These are phyloP conservation scores for Pterois miles DNA, from an alignment of 2,797 vertebrate species.

Conservation along the genomic window DNA sequence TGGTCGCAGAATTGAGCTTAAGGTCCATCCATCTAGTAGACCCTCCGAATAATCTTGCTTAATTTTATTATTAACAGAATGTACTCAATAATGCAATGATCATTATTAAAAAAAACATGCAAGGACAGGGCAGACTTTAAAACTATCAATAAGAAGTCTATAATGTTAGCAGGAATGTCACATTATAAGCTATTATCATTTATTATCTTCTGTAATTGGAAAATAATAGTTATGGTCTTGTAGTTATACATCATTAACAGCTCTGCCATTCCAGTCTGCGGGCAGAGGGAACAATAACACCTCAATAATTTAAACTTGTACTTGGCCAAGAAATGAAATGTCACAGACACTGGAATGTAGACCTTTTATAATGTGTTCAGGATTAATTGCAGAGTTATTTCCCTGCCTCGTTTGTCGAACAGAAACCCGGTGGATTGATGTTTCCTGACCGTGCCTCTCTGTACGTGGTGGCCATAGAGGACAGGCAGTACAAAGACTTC, in stretches of 20 bases:
- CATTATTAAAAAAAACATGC: no score
- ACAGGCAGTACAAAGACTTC: slow-evolving; percentile 99
- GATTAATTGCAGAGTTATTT: slow-evolving; percentile 87
- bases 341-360: slow-evolving; percentile 47
- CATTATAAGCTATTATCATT: not conserved
- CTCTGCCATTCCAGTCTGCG: not conserved
- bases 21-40: not conserved
- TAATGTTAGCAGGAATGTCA: not conserved
- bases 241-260: not conserved
- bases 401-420: slow-evolving; percentile 68
- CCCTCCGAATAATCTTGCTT: not conserved
- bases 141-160: not conserved
- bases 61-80: no score
- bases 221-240: not conserved
- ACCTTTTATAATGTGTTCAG: slow-evolving; percentile 78
- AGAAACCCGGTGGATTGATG: slow-evolving; percentile 99
- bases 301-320: slow-evolving; percentile 43
- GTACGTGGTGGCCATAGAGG: slow-evolving; percentile 98
- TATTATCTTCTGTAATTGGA: not conserved
- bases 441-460: slow-evolving; percentile 98
- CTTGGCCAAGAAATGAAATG: slow-evolving; percentile 84
- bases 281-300: slow-evolving; percentile 6
- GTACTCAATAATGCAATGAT: no score
- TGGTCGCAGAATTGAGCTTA: no score
- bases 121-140: accelerated